Percentiles rank a stretch among this genome's conserved stretches.
Evolutionary conservation across 2,888 invertebrate species (phyloP).

Genomic region (Orthonychiurus folsomi): DNA sequence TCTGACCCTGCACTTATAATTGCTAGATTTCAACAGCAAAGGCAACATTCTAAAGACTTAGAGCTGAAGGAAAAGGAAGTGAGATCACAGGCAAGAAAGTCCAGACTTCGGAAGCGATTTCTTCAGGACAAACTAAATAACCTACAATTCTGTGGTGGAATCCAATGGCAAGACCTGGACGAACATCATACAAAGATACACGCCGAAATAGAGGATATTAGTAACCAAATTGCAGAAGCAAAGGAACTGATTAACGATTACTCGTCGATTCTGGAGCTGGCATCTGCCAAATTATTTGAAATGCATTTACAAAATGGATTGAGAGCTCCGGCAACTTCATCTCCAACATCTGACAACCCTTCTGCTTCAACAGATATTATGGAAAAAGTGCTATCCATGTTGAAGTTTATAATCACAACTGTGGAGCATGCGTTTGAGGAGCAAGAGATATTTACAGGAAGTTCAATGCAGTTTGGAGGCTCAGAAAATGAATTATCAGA

Average conservation of each 20-base stretch:
- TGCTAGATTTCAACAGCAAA: conserved; percentile 30
- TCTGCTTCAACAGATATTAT: background rate
- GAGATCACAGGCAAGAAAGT: conserved; percentile 33
- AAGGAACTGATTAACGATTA: conserved; percentile 29
- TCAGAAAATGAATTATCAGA: background rate
- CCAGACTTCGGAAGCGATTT: conserved; percentile 35
- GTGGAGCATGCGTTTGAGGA: conserved; percentile 3
- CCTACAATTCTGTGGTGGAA: conserved; percentile 36
- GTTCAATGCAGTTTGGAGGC: no score
- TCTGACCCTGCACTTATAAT: conserved; percentile 34
- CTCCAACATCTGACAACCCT: background rate
- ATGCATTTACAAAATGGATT: conserved; percentile 31
- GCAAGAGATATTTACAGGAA: background rate
- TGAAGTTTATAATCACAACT: background rate
- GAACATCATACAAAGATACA: conserved; percentile 21
- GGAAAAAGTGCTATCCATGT: background rate
- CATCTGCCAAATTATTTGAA: conserved; percentile 30
- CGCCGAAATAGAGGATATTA: conserved; percentile 24
- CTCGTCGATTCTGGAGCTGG: conserved; percentile 31
- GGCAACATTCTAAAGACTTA: conserved; percentile 31
- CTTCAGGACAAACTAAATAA: conserved; percentile 34
- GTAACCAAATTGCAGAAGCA: conserved; percentile 18
- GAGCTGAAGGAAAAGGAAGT: conserved; percentile 26
- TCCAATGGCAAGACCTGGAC: conserved; percentile 32
- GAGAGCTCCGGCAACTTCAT: conserved; percentile 5